phyloP scores from a whole-genome alignment of 2,797 vertebrate species.

The Toxotes lorentzi region DNA sequence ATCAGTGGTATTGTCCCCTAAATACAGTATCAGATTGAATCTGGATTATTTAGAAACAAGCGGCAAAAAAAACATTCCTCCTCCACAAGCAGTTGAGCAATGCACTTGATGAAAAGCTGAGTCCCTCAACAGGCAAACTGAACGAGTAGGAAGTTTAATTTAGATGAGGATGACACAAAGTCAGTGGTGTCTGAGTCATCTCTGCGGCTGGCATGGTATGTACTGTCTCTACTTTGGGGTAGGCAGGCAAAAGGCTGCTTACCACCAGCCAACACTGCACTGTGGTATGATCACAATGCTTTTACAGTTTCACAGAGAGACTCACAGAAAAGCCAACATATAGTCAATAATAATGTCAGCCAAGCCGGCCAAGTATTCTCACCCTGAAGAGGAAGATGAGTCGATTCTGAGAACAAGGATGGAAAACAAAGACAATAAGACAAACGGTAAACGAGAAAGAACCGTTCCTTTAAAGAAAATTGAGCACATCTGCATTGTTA shows the following conservation, averaged over 20 bases:
- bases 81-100: slow-evolving; percentile 11
- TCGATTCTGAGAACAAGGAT: background rate
- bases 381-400: slow-evolving; percentile 20
- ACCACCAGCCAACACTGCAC: slow-evolving; percentile 28
- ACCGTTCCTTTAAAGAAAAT: background rate
- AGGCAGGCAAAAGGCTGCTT: slow-evolving; percentile 40
- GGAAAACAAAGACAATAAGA: slow-evolving; percentile 3
- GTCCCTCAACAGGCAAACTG: slow-evolving; percentile 25
- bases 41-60: background rate
- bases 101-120: slow-evolving; percentile 19
- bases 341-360: slow-evolving; percentile 27
- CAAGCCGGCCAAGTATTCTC: slow-evolving; percentile 17
- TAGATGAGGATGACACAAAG: slow-evolving; percentile 64
- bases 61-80: background rate
- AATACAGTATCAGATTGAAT: background rate
- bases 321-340: slow-evolving; percentile 3
- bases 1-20: background rate
- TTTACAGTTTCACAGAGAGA: slow-evolving; percentile 29
- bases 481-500: background rate
- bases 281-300: slow-evolving; percentile 43
- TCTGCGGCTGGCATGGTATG: slow-evolving; percentile 46
- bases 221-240: slow-evolving; percentile 34
- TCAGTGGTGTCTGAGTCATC: slow-evolving; percentile 70
- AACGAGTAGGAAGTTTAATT: slow-evolving; percentile 54
- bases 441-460: slow-evolving; percentile 10